Percentiles rank a stretch among this genome's conserved stretches.
Evolutionary conservation across 2,113 vertebrate genomes (phyloP).

Genomic region (Gulo gulo): DNA sequence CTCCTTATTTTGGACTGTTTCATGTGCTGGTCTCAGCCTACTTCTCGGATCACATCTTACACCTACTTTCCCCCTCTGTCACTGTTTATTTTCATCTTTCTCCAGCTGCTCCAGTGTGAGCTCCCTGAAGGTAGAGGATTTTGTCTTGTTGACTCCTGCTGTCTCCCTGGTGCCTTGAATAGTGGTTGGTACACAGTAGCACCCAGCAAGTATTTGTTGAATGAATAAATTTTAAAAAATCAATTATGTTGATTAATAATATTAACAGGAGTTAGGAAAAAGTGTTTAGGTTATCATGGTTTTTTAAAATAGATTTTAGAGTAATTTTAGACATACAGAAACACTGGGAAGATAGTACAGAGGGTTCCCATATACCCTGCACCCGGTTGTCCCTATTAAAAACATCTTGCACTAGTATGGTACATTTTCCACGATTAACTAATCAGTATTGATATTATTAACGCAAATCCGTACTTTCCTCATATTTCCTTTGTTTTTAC

Average conservation of each 20-base stretch:
- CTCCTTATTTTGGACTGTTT: not conserved
- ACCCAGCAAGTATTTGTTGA: not conserved
- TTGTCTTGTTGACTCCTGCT: not conserved
- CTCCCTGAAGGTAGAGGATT: not conserved
- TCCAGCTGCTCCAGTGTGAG: not conserved
- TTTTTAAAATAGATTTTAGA: not conserved
- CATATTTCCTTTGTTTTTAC: not conserved
- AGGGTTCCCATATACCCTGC: not conserved
- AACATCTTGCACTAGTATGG: not conserved
- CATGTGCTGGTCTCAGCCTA: not conserved
- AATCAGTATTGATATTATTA: not conserved
- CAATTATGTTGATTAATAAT: not conserved
- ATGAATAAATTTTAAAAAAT: not conserved
- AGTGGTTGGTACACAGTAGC: not conserved
- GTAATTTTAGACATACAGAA: not conserved
- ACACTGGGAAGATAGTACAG: not conserved
- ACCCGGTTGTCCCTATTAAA: not conserved
- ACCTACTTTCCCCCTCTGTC: not conserved
- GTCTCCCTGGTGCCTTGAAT: not conserved
- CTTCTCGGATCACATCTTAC: not conserved
- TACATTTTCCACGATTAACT: not conserved
- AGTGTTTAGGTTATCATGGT: not conserved
- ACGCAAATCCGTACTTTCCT: not conserved
- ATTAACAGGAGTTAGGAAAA: not conserved
- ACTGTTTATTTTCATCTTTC: not conserved